Conservation (phyloP, 2,888 invertebrate species). For the Stenchaetothrips biformis region DNA sequence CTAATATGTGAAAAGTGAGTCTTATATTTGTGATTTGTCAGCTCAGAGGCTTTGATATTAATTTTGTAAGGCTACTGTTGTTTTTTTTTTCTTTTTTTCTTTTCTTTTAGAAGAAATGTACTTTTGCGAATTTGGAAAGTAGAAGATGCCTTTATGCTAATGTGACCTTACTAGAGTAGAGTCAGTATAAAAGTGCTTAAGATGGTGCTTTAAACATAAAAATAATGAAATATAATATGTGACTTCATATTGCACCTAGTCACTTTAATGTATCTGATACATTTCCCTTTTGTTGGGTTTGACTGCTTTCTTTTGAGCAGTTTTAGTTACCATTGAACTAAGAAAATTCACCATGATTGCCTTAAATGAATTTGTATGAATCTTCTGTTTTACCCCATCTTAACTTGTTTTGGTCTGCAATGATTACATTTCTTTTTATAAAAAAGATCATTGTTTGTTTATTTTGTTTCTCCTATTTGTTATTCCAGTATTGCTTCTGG, state of each 20-base stretch:
- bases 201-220: neutral
- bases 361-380: neutral
- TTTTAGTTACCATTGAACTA: neutral
- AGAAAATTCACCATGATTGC: slow-evolving; percentile 1
- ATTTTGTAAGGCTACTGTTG: too few species aligned
- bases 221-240: neutral
- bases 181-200: neutral
- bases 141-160: too few species aligned
- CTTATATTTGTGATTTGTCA: too few species aligned
- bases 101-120: too few species aligned
- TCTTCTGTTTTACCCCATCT: neutral
- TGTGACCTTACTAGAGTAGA: neutral
- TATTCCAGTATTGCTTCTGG: neutral
- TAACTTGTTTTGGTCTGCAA: neutral
- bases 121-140: too few species aligned
- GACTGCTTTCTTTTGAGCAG: neutral
- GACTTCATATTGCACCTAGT: neutral
- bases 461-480: neutral
- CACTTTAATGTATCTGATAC: neutral
- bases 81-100: too few species aligned
- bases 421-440: neutral
- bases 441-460: neutral
- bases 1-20: too few species aligned
- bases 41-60: too few species aligned
- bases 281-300: neutral